phyloP scores from a whole-genome alignment of 1,140 invertebrate species.

The Heterodera schachtii region DNA sequence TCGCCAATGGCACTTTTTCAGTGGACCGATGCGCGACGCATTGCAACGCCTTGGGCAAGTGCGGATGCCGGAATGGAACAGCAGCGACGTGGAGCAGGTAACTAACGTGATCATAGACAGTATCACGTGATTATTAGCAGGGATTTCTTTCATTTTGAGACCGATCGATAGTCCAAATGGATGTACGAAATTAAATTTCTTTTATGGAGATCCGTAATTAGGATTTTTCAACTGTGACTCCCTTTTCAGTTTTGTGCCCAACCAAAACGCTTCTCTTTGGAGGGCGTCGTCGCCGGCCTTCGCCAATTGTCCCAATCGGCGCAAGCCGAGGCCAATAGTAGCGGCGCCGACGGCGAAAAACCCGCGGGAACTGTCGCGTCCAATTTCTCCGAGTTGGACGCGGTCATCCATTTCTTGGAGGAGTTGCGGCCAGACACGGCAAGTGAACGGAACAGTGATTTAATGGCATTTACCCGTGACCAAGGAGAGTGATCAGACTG shows the following conservation, averaged over 20 bases:
- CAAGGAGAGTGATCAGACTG: too few species aligned
- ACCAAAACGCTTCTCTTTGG: conserved; percentile 2
- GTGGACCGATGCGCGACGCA: conserved; percentile 11
- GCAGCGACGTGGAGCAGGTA: not conserved
- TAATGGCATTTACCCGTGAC: too few species aligned
- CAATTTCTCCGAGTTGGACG: conserved; percentile 1
- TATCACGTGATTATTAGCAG: not conserved
- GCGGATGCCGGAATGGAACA: conserved; percentile 24
- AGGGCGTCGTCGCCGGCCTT: conserved; percentile 13
- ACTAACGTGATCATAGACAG: not conserved
- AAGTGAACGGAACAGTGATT: not conserved
- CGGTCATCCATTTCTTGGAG: conserved; percentile 23
- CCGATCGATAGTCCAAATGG: not conserved
- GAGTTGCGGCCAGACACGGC: conserved; percentile 10
- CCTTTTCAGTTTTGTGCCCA: conserved; percentile 14
- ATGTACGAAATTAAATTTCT: not conserved
- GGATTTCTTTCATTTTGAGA: not conserved
- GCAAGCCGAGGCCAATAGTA: not conserved
- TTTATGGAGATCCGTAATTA: too few species aligned
- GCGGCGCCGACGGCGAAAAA: not conserved
- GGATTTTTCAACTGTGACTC: not conserved
- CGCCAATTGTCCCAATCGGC: conserved; percentile 16
- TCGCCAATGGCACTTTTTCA: conserved; percentile 20
- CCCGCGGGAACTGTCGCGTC: not conserved
- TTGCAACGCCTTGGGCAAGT: conserved; percentile 17